phyloP scores from a whole-genome alignment of 2,113 vertebrate species.

The Leucosticte australis region DNA sequence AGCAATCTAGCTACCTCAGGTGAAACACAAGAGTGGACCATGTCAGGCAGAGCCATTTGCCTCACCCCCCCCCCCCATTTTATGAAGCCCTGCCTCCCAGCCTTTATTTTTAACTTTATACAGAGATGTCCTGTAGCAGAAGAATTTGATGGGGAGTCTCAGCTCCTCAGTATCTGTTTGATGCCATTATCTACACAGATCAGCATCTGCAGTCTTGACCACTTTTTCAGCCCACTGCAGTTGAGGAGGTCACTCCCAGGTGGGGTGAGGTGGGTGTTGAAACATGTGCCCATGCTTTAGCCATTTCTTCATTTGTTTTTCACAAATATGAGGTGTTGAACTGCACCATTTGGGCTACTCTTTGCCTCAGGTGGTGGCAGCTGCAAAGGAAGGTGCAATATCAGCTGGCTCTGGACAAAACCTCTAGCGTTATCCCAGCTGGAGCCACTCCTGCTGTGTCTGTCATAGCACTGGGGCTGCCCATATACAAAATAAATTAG shows the following conservation, averaged over 20 bases:
- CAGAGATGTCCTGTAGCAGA: not conserved
- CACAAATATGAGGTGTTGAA: not conserved
- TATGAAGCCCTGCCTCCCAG: not conserved
- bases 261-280: not conserved
- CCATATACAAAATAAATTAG: not conserved
- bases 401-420: not conserved
- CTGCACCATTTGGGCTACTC: not conserved
- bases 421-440: not conserved
- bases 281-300: rapidly evolving
- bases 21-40: not conserved
- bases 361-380: not conserved
- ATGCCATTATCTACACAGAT: not conserved
- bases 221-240: not conserved
- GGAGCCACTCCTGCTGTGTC: not conserved
- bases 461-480: not conserved
- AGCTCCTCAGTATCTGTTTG: not conserved
- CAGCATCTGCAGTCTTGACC: not conserved
- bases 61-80: rapidly evolving
- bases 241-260: not conserved
- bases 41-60: not conserved
- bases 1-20: not conserved
- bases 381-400: not conserved
- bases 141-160: not conserved
- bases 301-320: not conserved
- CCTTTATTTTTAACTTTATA: not conserved